Evolutionary conservation across 2,888 invertebrate species (phyloP).

Genomic region (Bellardia pandia): DNA sequence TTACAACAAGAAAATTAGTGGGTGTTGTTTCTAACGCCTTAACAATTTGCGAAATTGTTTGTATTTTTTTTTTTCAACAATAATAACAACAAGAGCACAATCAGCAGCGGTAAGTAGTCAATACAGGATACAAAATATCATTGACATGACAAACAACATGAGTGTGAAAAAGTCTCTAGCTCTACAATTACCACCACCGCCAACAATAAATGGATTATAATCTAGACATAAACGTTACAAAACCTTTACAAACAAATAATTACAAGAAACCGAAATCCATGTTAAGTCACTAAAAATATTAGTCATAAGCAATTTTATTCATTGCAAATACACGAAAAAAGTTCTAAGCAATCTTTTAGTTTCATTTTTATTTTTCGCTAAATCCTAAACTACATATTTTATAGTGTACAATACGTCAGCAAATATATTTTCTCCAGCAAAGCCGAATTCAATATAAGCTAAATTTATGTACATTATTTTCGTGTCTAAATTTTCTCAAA

Average conservation of each 20-base stretch:
- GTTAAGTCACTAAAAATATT: constrained; percentile 54
- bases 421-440: neutral
- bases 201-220: constrained; percentile 51
- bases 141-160: constrained; percentile 58
- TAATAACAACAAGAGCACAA: constrained; percentile 18
- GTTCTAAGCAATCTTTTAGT: constrained; percentile 18
- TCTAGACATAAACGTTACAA: constrained; percentile 64
- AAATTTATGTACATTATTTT: too few species aligned
- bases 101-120: constrained; percentile 42
- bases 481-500: too few species aligned
- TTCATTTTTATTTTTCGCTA: neutral
- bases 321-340: constrained; percentile 12
- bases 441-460: neutral
- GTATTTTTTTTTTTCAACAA: neutral
- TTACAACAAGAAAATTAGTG: constrained; percentile 52
- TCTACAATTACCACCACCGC: neutral
- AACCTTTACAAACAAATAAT: constrained; percentile 47
- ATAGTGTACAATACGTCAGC: neutral
- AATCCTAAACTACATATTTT: constrained; percentile 45
- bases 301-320: constrained; percentile 53
- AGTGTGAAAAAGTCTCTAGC: constrained; percentile 45
- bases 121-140: constrained; percentile 63
- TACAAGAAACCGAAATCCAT: constrained; percentile 56
- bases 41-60: constrained; percentile 63
- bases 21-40: constrained; percentile 71